Evolutionary conservation across 2,797 vertebrate species (phyloP).

Genomic region (Chiloscyllium punctatum): DNA sequence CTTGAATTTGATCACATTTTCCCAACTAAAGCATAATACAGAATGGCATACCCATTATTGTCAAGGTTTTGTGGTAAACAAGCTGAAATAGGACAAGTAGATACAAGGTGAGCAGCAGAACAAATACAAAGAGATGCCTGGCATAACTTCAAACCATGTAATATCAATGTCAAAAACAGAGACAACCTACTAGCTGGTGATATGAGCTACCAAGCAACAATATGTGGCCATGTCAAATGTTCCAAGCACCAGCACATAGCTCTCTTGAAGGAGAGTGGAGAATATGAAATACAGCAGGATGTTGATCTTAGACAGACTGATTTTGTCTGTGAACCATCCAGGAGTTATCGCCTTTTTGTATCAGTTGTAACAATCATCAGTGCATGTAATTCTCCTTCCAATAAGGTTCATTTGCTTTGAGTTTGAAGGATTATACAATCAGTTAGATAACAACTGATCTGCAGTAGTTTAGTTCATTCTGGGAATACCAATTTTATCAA

Average conservation of each 20-base stretch:
- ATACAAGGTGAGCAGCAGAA: neutral
- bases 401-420: neutral
- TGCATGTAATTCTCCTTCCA: neutral
- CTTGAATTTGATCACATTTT: neutral
- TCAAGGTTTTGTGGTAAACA: neutral
- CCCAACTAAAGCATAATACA: neutral
- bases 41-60: neutral
- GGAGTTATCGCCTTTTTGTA: neutral
- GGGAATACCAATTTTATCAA: neutral
- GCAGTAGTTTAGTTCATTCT: neutral
- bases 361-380: neutral
- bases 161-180: slow-evolving; percentile 4
- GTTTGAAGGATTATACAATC: neutral
- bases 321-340: neutral
- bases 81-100: neutral
- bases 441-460: neutral
- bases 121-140: neutral
- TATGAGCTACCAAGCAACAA: neutral
- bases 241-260: neutral
- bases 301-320: neutral
- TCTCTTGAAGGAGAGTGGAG: neutral
- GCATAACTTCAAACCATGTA: neutral
- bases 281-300: neutral
- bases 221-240: neutral
- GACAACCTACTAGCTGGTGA: neutral